A percentile compares a stretch with the other conserved stretches of the same genome.
These are phyloP conservation scores for Serripes groenlandicus DNA, from an alignment of 2,888 invertebrate genomes.

Conservation along the genomic window DNA sequence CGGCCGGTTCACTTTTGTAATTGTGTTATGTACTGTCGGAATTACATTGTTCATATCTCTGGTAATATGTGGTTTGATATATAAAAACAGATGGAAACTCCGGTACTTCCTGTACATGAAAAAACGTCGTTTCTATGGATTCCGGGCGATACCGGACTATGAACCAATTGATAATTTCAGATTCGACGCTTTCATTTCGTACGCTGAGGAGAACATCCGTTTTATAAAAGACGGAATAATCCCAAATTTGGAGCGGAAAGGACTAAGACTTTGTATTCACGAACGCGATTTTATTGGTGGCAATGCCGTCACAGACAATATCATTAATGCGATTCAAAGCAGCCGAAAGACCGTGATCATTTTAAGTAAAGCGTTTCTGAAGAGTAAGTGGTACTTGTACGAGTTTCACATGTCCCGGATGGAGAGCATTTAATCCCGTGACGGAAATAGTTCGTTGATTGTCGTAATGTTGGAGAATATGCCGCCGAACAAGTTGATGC, in stretches of 20 bases:
- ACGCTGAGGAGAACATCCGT: not conserved
- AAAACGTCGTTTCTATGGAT: slow-evolving; percentile 3
- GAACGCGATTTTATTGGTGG: not conserved
- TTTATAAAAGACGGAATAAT: not conserved
- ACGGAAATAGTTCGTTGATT: not conserved
- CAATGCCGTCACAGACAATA: not conserved
- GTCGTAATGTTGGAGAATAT: not conserved
- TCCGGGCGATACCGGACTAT: not conserved
- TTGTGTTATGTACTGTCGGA: no score
- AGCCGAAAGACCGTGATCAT: not conserved
- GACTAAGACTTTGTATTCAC: not conserved
- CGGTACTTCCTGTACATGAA: slow-evolving; percentile 50
- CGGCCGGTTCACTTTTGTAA: no score
- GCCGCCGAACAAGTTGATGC: not conserved
- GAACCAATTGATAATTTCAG: not conserved
- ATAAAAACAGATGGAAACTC: slow-evolving; percentile 62
- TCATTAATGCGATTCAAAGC: not conserved
- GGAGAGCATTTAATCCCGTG: slow-evolving; percentile 62
- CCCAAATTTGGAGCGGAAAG: not conserved
- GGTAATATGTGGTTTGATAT: no score
- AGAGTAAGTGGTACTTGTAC: slow-evolving; percentile 41
- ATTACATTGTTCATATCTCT: no score
- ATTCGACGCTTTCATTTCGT: not conserved
- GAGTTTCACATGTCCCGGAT: slow-evolving; percentile 71
- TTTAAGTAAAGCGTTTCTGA: not conserved